Evolutionary conservation across 2,888 invertebrate genomes (phyloP), one percentile per base, ranked within the genome.

Genomic region (Caenorhabditis japonica): DNA sequence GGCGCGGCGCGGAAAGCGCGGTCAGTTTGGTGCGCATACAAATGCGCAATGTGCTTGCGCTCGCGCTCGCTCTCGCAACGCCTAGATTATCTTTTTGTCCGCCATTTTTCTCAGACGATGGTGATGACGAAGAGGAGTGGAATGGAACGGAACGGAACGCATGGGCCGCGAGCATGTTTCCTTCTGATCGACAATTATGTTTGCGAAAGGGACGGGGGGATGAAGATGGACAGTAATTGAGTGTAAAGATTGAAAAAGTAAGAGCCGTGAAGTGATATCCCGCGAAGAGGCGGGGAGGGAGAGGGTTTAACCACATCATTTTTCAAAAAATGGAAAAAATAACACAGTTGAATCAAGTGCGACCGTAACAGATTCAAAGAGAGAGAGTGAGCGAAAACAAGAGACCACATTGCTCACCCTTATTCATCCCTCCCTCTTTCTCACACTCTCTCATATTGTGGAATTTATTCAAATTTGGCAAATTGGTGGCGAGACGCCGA

Each of bases 21-120:
- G 64, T 64, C 64, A 64, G 64, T 64, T 64, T 64, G 64, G 47
- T 62, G 62, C 49, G 64, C 64, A 64, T 64, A 64, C 64, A 64
- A 64, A 64, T 56, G 55, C 64, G 44, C 55, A 34, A 25, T 23
- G 41, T 53, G 36, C 23, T 53, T n/a, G n/a, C n/a, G n/a, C n/a
- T n/a, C n/a, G n/a, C 27, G 5, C 21, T 13, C 27, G 17, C 46
- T n/a, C 19, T 23, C 46, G 39, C 61, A 44, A 36, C 55, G 56
- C 47, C 46, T 49, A 64, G 64, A 64, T 64, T 64, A 64, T 64
- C 64, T 64, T 64, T 64, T 64, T 64, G 62, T 53, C 47, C 49
- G 49, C 41, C 47, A 36, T 47, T 19, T 58, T 49, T 49, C 52
- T 33, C 27, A n/a, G n/a, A n/a, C n/a, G n/a, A n/a, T 7, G 44